Evolutionary conservation across 2,113 vertebrate species (phyloP).

Genomic region (Choloepus hoffmanni): DNA sequence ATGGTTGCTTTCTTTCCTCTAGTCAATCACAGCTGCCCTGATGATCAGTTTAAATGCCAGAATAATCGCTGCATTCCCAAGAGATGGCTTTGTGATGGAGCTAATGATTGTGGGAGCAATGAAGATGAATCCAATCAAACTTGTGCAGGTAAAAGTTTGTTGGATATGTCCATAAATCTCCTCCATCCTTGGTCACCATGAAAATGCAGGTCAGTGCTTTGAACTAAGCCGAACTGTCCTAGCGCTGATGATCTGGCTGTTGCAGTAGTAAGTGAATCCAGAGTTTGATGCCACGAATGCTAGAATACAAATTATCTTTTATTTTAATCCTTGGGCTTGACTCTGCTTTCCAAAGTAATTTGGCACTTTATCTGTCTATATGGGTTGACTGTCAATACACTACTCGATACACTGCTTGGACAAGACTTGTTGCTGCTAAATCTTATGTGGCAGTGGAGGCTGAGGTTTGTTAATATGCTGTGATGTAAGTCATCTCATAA

Average conservation of each 20-base stretch:
- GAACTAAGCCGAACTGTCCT: slow-evolving; percentile 38
- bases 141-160: slow-evolving; percentile 92
- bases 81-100: slow-evolving; percentile 97
- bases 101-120: slow-evolving; percentile 94
- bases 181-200: background rate
- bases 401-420: slow-evolving; percentile 33
- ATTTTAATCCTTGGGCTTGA: slow-evolving; percentile 70
- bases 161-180: background rate
- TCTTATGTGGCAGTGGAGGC: slow-evolving; percentile 49
- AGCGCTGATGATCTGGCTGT: slow-evolving; percentile 65
- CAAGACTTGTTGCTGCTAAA: slow-evolving; percentile 36
- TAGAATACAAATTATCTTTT: slow-evolving; percentile 76
- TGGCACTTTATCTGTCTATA: slow-evolving; percentile 70
- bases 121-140: slow-evolving; percentile 97
- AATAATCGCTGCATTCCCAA: slow-evolving; percentile 99
- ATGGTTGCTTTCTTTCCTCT: background rate
- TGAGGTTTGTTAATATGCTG: slow-evolving; percentile 16
- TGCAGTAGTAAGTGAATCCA: slow-evolving; percentile 65
- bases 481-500: slow-evolving; percentile 30
- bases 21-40: slow-evolving; percentile 97
- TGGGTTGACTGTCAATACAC: slow-evolving; percentile 23
- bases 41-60: slow-evolving; percentile 96
- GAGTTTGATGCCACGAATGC: slow-evolving; percentile 40
- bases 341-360: slow-evolving; percentile 78
- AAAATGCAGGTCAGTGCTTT: slow-evolving; percentile 13